phyloP scores from a whole-genome alignment of 2,888 invertebrate genomes.

The Antheraea assamensis region DNA sequence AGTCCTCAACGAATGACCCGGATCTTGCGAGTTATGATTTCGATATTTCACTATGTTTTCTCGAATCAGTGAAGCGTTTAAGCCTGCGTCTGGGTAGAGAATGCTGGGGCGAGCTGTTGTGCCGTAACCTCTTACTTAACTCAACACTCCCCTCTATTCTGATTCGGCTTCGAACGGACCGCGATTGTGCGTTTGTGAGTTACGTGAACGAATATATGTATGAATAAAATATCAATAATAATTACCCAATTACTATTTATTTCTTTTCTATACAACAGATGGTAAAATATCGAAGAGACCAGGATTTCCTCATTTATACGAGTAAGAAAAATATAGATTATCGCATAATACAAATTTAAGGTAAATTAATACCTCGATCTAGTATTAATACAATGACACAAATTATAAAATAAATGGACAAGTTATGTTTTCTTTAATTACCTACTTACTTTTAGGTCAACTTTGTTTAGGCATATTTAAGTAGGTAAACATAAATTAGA shows the following conservation, averaged over 20 bases:
- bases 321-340: neutral
- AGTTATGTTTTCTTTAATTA: neutral
- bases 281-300: neutral
- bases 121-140: constrained; percentile 80
- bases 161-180: constrained; percentile 31
- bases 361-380: neutral
- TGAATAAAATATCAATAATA: constrained; percentile 37
- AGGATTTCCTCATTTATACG: neutral
- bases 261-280: constrained; percentile 6
- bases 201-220: constrained; percentile 43
- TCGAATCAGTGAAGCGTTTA: constrained; percentile 55
- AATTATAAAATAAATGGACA: neutral
- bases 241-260: constrained; percentile 31
- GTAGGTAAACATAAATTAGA: neutral
- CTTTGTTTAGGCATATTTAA: neutral
- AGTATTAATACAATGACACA: neutral
- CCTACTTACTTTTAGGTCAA: neutral
- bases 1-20: constrained; percentile 56
- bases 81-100: constrained; percentile 60
- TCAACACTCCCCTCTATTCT: constrained; percentile 51
- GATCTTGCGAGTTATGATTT: constrained; percentile 56
- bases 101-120: constrained; percentile 57
- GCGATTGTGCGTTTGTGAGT: constrained; percentile 36
- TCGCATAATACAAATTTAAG: neutral
- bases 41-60: constrained; percentile 49